Percentiles rank a stretch among this genome's conserved stretches.
Evolutionary conservation across 2,113 vertebrate genomes (phyloP).

Genomic region (Nothoprocta perdicaria): DNA sequence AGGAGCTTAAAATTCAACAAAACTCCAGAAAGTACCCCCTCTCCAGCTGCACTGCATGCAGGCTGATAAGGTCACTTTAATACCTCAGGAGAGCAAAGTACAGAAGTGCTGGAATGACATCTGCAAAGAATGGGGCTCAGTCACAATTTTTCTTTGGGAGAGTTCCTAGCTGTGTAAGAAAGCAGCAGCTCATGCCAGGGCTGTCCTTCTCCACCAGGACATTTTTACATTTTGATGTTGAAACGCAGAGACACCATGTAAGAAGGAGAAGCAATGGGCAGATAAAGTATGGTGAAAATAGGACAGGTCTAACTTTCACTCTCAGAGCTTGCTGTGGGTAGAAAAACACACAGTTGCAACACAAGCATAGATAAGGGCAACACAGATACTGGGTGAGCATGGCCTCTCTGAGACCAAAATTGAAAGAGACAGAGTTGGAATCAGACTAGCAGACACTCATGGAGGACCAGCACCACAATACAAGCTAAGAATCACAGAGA

Average conservation of each 20-base stretch:
- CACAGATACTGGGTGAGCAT: not conserved
- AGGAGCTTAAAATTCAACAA: not conserved
- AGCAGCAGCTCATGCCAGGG: not conserved
- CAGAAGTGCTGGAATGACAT: not conserved
- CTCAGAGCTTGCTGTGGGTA: too few relatives aligned
- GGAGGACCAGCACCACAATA: not conserved
- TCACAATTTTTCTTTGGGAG: not conserved
- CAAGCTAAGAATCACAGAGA: not conserved
- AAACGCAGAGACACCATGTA: not conserved
- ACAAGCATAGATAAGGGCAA: not conserved
- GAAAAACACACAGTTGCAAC: not conserved
- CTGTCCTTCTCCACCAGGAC: not conserved
- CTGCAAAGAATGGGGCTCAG: not conserved
- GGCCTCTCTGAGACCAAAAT: not conserved
- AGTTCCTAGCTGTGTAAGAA: not conserved
- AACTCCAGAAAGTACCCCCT: not conserved
- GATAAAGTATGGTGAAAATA: too few relatives aligned
- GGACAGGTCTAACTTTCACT: not conserved
- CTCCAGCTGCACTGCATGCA: not conserved
- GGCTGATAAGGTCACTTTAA: not conserved
- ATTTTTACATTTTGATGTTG: not conserved
- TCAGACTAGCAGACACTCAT: not conserved
- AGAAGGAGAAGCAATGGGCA: not conserved
- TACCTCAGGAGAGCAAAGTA: not conserved
- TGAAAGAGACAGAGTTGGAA: not conserved